A percentile compares a stretch with the other conserved stretches of the same genome.
These are phyloP conservation scores for Apistogramma diplotaenia DNA, from an alignment of 2,113 vertebrate genomes.

Conservation along the genomic window DNA sequence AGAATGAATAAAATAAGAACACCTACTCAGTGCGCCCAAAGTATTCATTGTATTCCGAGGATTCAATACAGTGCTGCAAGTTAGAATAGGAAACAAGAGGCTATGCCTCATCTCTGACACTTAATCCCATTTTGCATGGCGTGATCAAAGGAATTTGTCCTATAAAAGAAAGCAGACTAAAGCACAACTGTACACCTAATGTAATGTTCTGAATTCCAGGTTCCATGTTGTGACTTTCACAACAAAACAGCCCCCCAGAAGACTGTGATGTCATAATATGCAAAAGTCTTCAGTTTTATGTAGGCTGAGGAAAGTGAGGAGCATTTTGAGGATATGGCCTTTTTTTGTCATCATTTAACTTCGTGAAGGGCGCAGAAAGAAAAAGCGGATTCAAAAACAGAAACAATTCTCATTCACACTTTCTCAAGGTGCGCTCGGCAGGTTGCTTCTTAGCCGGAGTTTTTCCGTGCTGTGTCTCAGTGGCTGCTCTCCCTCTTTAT, in stretches of 20 bases:
- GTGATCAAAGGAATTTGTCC: conserved; percentile 17
- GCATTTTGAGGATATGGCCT: not conserved
- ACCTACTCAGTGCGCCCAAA: conserved; percentile 5
- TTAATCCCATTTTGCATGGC: conserved; percentile 6
- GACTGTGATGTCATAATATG: not conserved
- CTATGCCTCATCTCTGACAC: conserved; percentile 30
- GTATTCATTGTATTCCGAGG: conserved; percentile 12
- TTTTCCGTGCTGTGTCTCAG: not conserved
- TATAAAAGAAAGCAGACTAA: conserved; percentile 19
- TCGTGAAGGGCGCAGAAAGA: not conserved
- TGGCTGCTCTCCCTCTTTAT: not conserved
- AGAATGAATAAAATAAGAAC: conserved; percentile 28
- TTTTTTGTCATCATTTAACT: not conserved
- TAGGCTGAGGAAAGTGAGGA: not conserved
- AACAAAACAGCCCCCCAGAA: too few species aligned
- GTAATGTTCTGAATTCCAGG: not conserved
- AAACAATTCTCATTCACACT: not conserved
- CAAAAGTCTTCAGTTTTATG: not conserved
- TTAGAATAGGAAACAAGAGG: conserved; percentile 31
- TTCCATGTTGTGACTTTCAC: not conserved
- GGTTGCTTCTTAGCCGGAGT: not conserved
- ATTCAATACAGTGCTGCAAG: conserved; percentile 24
- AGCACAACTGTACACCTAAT: not conserved
- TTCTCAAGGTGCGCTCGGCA: not conserved
- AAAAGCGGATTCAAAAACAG: not conserved